A percentile compares a stretch with the other conserved stretches of the same genome.
Evolutionary conservation across 1,140 invertebrate species (phyloP).

Genomic region (Drosophila pseudoobscura): DNA sequence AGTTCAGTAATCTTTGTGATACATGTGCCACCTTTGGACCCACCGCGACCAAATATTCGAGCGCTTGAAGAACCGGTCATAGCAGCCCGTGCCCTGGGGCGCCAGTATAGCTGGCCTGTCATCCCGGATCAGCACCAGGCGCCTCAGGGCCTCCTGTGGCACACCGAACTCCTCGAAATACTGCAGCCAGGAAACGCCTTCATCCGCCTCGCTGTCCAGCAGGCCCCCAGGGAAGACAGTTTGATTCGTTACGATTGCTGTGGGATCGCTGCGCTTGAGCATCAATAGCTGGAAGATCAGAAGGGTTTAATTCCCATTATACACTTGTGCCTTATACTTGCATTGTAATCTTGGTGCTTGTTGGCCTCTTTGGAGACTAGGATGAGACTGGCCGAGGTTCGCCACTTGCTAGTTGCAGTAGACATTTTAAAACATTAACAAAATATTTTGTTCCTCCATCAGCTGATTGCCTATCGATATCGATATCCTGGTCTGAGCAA

Average conservation of each 20-base stretch:
- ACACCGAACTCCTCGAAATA: conserved; percentile 67
- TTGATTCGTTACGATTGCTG: conserved; percentile 49
- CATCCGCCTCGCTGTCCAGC: conserved; percentile 55
- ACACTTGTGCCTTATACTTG: conserved; percentile 4
- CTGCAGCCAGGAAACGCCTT: conserved; percentile 53
- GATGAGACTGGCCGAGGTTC: conserved; percentile 59
- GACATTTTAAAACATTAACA: background rate
- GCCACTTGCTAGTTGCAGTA: conserved; percentile 30
- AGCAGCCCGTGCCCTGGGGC: conserved; percentile 67
- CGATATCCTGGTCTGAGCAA: conserved; percentile 13
- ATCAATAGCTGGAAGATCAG: conserved; percentile 55
- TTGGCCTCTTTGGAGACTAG: conserved; percentile 33
- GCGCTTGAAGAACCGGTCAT: conserved; percentile 66
- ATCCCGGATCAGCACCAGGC: conserved; percentile 44
- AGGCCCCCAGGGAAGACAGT: conserved; percentile 65
- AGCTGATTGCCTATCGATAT: conserved; percentile 39
- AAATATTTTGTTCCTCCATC: conserved; percentile 13
- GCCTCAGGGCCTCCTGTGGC: conserved; percentile 43
- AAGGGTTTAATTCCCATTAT: background rate
- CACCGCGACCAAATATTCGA: conserved; percentile 64
- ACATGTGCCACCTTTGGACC: conserved; percentile 41
- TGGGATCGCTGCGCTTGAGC: conserved; percentile 62
- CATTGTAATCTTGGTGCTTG: conserved; percentile 46
- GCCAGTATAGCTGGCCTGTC: conserved; percentile 57
- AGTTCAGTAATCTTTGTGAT: conserved; percentile 19